Evolutionary conservation across 2,797 vertebrate genomes (phyloP), one percentile per base, ranked within the genome.

Genomic region (Epinephelus malabaricus): DNA sequence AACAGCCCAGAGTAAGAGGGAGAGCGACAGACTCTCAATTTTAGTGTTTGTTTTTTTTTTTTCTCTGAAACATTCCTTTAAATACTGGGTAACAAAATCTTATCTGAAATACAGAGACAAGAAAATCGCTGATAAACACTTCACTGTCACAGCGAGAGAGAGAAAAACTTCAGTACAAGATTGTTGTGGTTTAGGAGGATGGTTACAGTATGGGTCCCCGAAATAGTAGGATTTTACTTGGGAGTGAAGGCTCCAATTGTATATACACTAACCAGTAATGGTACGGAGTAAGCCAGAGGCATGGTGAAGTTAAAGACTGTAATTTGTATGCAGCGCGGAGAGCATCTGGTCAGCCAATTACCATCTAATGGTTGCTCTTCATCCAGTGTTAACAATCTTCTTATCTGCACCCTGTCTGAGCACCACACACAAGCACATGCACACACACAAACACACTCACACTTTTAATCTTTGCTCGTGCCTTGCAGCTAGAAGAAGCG

Each of bases 331-430:
- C 86, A 77, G 86, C 30, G 27, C 81, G 88, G 93, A 82, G 89
- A 90, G 82, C 77, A 85, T 92, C 90, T 95, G 91, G 91, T 89
- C 89, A 92, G 89, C 87, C 88, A 94, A 89, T 94, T 92, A 93
- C 83, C 81, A 89, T 87, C 81, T 89, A 92, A 91, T 90, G 84
- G 92, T 84, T 76, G 88, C 83, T 93, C 88, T 88, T 92, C 82
- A 92, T 91, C 84, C 90, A 87, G 76, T 76, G 80, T 83, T 93
- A 93, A 92, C 89, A 89, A 74, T 86, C 55, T 68, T 92, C 69
- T 86, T 82, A 69, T 91, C 82, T 85, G 75, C 80, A 83, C 74
- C 71, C 76, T 81, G 72, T 85, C 70, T 82, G 71, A 80, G 69
- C 67, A 54, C 19, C 53, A 56, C 71, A 76, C 34, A 61, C 50